phyloP scores from a whole-genome alignment of 2,888 invertebrate genomes.

The Eilema sororculum region DNA sequence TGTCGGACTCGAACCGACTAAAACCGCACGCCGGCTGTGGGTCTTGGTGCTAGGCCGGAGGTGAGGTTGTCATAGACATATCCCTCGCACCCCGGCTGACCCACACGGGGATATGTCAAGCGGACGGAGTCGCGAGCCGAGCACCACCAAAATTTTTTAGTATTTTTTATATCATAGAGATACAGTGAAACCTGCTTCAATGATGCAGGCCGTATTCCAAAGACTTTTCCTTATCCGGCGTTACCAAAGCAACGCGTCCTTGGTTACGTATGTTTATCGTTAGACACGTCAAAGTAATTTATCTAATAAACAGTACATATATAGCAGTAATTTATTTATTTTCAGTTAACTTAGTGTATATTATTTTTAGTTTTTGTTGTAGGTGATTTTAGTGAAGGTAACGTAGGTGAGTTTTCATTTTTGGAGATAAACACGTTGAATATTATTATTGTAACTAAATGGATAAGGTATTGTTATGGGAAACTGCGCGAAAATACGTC shows the following conservation, averaged over 20 bases:
- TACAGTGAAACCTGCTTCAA: background rate
- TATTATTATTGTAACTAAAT: background rate
- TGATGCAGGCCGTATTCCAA: conserved; percentile 7
- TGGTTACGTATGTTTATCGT: conserved; percentile 41
- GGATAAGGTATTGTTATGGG: background rate
- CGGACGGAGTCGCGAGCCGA: too few species aligned
- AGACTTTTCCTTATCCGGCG: background rate
- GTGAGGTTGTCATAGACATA: too few species aligned
- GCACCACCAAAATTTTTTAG: too few species aligned
- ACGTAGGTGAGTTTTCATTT: conserved; percentile 1
- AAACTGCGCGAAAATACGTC: conserved; percentile 15
- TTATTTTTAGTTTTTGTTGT: conserved; percentile 14
- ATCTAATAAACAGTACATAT: conserved; percentile 10
- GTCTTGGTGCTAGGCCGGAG: too few species aligned
- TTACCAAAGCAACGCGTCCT: conserved; percentile 47
- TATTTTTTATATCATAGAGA: too few species aligned
- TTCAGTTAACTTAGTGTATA: conserved; percentile 15
- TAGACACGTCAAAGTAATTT: background rate
- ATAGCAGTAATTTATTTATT: conserved; percentile 14
- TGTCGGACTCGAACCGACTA: too few species aligned
- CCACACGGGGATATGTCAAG: too few species aligned
- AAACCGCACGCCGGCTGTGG: too few species aligned
- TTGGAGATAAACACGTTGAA: background rate
- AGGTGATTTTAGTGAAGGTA: conserved; percentile 20
- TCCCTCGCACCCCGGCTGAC: too few species aligned